A percentile compares a stretch with the other conserved stretches of the same genome.
phyloP scores from a whole-genome alignment of 2,888 invertebrate genomes.

The Andrena flavipes region DNA sequence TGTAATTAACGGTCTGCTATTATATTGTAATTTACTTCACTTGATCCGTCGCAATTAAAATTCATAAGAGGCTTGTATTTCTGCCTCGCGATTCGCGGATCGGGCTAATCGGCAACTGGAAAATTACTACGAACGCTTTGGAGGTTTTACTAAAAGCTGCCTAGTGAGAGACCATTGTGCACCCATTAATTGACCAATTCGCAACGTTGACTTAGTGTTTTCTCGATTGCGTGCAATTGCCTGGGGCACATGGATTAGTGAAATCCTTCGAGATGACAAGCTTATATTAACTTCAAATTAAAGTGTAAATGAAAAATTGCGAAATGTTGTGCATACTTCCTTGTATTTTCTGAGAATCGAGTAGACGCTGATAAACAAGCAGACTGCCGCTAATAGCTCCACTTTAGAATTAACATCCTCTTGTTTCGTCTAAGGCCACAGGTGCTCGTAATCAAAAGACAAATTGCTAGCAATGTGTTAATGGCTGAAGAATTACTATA shows the following conservation, averaged over 20 bases:
- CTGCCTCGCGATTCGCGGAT: too few species aligned
- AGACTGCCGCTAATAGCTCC: background rate
- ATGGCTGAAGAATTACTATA: background rate
- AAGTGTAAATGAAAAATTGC: conserved; percentile 1
- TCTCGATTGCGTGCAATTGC: background rate
- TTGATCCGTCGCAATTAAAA: too few species aligned
- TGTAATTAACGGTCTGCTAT: background rate
- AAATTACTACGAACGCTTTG: too few species aligned
- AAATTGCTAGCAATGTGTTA: background rate
- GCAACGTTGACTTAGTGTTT: background rate
- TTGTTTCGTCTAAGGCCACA: background rate
- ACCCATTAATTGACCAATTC: too few species aligned
- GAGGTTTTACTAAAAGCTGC: too few species aligned
- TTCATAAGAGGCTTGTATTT: too few species aligned
- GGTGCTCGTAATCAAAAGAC: background rate
- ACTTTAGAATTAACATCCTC: background rate
- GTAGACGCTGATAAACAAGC: background rate
- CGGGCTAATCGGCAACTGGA: too few species aligned
- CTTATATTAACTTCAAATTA: conserved; percentile 10
- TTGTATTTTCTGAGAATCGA: background rate
- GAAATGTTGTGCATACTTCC: background rate
- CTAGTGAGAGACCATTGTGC: too few species aligned
- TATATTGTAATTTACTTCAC: background rate
- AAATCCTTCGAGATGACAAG: background rate
- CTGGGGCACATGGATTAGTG: background rate